Base-by-base conservation (phyloP, 2,888 invertebrate genomes). In the Silvanus unidentatus region DNA sequence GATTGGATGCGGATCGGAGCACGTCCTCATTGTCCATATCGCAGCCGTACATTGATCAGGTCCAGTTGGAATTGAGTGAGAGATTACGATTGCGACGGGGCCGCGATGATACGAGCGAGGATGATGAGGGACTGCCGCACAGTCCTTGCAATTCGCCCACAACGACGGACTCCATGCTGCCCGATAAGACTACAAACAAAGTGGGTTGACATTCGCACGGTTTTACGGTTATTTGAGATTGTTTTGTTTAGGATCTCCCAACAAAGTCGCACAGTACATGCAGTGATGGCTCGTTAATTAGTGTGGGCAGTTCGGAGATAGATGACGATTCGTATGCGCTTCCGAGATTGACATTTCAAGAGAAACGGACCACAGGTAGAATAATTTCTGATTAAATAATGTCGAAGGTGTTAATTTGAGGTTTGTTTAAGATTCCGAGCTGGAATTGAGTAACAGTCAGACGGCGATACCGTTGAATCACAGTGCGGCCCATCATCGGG, bases 401-500 rank as follows among this genome's bases (percentile, higher is more conserved):
- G n/a, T n/a, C n/a, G n/a, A n/a, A n/a, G n/a, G n/a, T n/a, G n/a
- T n/a, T n/a, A n/a, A n/a, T n/a, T 46, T 27, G 41, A 36, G 14
- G 44, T 16, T 15, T 34, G 8, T 44, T 41, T 49, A 41, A 48
- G 46, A 47, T 54, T 11, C 47, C 68, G 71, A 72, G 45, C 57
- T 71, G 48, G 73, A 72, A 49, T 53, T 71, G 44, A 76, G 77
- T 63, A 75, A 76, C 45, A 75, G 75, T 45, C 65, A 73, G 16
- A 74, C 79, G 62, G 75, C 77, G 64, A 76, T 77, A 60, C 82
- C 85, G 45, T 75, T 88, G 58, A 86, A 85, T 63, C 88, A 88
- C 72, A 83, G 84, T 48, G 88, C 88, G 38, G 88, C 88, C 45
- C 80, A 79, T 58, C 88, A 88, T 74, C 84, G 85, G 73, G 88